Base-by-base conservation (phyloP, 2,888 invertebrate genomes). In the Liodrosophila aerea region DNA sequence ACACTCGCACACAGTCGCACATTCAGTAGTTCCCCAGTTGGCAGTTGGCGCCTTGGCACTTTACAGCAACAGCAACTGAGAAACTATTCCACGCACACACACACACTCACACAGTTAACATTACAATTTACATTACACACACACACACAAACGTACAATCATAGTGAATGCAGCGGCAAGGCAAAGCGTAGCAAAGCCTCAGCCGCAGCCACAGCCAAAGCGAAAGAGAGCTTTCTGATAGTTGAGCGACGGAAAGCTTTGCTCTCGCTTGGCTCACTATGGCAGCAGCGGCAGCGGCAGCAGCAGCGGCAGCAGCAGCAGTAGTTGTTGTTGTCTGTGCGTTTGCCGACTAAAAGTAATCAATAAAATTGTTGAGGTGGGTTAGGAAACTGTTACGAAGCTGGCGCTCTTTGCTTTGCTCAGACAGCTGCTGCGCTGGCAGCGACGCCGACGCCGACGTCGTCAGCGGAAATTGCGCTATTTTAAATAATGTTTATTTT, bases 311-410 rank as follows among this genome's bases (percentile, higher is more conserved):
- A n/a, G n/a, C 56, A 52, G 46, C 58, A 49, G 59, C 15, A 8
- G 54, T 51, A 49, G 45, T 30, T 41, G 49, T 36, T 46, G 49
- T 41, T 53, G 52, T 44, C 53, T 60, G 71, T 69, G 72, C 76
- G 73, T 78, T 76, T 78, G 83, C 82, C 82, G 81, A 82, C 76
- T 85, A 82, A 81, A 22, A 85, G 83, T 80, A 87, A 89, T 88
- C 89, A 88, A 89, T 89, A 88, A 88, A 89, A 89, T 89, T 89
- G 88, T 89, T 89, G 89, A 89, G 89, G 89, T 89, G 89, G 89
- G 89, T 89, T 89, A 89, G 88, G 89, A 89, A 89, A 88, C 85
- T 84, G 88, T 88, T 88, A 88, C 87, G 86, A 84, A 86, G 85
- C 71, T 70, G 33, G 46, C 11, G 30, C 30, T 50, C 45, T 31